Evolutionary conservation across 2,797 vertebrate genomes (phyloP).

Genomic region (Setipinna tenuifilis): DNA sequence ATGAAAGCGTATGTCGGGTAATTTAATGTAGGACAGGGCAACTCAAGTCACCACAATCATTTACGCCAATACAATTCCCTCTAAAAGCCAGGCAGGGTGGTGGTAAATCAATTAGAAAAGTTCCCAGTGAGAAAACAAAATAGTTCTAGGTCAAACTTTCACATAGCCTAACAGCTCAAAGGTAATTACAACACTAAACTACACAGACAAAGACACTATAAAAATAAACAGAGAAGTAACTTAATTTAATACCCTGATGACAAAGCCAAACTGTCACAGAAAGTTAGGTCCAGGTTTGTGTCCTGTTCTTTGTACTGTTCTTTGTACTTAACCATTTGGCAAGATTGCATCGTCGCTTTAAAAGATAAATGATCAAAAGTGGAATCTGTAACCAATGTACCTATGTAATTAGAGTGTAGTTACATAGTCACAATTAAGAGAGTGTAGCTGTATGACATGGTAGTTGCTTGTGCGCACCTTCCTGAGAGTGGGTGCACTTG

Average conservation of each 20-base stretch:
- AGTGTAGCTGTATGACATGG: not conserved
- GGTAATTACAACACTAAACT: not conserved
- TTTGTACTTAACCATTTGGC: no score
- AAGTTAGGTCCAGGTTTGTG: not conserved
- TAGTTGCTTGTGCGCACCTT: constrained; percentile 69
- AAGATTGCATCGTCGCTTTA: no score
- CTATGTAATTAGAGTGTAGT: not conserved
- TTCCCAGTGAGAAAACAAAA: not conserved
- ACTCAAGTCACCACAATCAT: not conserved
- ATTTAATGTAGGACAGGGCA: not conserved
- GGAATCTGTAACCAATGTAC: no score
- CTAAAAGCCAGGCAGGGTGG: not conserved
- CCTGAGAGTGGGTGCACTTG: constrained; percentile 77
- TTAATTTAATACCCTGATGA: not conserved
- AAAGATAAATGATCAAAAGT: no score
- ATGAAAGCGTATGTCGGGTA: not conserved
- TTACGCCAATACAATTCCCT: not conserved
- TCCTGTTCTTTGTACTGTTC: no score
- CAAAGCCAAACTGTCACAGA: not conserved
- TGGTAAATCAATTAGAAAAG: constrained; percentile 11
- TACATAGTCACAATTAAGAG: not conserved
- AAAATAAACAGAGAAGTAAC: no score
- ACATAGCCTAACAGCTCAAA: not conserved
- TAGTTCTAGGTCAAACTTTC: not conserved
- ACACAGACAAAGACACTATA: not conserved